Conservation (phyloP, 2,888 invertebrate genomes). For the Polydrusus pterygomalis region DNA sequence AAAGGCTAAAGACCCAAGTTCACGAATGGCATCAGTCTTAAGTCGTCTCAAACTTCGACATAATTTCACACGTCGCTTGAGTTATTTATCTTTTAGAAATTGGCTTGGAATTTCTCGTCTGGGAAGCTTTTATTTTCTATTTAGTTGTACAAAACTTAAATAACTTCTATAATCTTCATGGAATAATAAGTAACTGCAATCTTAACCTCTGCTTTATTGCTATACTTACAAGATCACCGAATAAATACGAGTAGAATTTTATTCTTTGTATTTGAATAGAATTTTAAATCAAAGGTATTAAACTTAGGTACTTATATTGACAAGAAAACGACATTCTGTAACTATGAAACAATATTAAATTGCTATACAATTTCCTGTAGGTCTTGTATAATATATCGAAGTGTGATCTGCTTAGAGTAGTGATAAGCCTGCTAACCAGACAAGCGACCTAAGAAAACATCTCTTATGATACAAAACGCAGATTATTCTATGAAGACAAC, state of each 20-base stretch:
- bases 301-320: no score
- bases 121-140: slow-evolving; percentile 33
- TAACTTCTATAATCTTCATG: slow-evolving; percentile 14
- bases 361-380: no score
- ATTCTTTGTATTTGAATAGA: no score
- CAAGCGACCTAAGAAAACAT: no score
- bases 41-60: slow-evolving; percentile 56
- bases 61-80: slow-evolving; percentile 56
- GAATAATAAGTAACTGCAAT: slow-evolving; percentile 30
- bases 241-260: no score
- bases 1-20: slow-evolving; percentile 53
- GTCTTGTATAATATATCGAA: no score
- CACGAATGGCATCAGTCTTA: slow-evolving; percentile 50
- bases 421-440: no score
- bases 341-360: no score
- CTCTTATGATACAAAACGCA: no score
- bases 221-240: neutral
- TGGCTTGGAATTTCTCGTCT: slow-evolving; percentile 49
- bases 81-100: slow-evolving; percentile 57
- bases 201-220: neutral
- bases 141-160: slow-evolving; percentile 22
- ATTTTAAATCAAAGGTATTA: no score
- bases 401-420: no score
- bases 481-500: neutral
- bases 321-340: no score